Conservation (phyloP, 2,113 vertebrate species). For the Prunella himalayana region DNA sequence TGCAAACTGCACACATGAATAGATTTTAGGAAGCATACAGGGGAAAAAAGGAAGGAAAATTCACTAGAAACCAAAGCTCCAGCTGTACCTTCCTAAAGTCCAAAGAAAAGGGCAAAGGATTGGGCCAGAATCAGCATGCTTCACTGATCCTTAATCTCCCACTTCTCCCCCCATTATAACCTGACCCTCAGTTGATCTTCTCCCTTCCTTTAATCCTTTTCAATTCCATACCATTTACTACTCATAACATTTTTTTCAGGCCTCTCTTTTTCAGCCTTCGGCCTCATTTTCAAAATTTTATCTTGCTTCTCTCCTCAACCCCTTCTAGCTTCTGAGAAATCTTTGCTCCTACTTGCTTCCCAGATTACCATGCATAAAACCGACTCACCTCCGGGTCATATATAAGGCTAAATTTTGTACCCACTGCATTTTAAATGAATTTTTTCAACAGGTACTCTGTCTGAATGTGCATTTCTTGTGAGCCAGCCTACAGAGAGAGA, state of each 20-base stretch:
- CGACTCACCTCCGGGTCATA: not conserved
- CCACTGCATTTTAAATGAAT: not conserved
- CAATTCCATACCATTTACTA: not conserved
- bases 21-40: not conserved
- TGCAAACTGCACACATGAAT: not conserved
- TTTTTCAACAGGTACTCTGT: not conserved
- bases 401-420: not conserved
- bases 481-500: not conserved
- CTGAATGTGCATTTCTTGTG: not conserved
- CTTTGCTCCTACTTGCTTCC: not conserved
- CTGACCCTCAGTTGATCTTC: not conserved
- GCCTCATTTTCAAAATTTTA: not conserved
- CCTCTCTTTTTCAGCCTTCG: not conserved
- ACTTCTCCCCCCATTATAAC: not conserved
- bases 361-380: not conserved
- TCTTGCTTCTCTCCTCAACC: not conserved
- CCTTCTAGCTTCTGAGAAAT: not conserved
- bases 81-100: not conserved
- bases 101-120: not conserved
- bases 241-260: not conserved
- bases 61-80: not conserved
- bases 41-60: not conserved
- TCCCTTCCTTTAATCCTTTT: not conserved
- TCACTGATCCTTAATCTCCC: not conserved
- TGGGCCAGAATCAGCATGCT: not conserved